phyloP scores from a whole-genome alignment of 2,113 vertebrate species.

The Variabilichromis moorii region DNA sequence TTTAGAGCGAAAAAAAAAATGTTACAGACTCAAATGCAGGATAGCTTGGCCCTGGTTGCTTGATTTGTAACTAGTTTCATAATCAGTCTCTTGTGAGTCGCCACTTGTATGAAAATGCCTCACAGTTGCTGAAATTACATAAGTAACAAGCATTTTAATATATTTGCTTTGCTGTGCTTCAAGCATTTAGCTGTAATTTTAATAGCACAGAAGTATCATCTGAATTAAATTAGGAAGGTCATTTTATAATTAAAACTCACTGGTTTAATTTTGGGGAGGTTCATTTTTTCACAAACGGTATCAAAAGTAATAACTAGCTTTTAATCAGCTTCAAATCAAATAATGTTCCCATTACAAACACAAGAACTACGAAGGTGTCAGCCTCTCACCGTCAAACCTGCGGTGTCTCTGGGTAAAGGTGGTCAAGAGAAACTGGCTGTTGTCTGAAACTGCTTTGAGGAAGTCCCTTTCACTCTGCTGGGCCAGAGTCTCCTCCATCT shows the following conservation, averaged over 20 bases:
- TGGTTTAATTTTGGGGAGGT: neutral
- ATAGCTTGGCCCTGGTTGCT: neutral
- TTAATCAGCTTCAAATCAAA: neutral
- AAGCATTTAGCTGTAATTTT: neutral
- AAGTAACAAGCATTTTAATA: neutral
- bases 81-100: neutral
- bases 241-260: neutral
- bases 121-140: neutral
- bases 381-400: conserved; percentile 79
- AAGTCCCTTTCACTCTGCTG: conserved; percentile 77
- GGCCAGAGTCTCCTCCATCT: conserved; percentile 80
- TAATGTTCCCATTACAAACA: neutral
- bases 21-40: neutral
- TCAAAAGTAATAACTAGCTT: neutral
- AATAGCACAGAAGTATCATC: neutral
- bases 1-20: neutral
- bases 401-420: conserved; percentile 78
- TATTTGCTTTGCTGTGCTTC: neutral
- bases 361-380: neutral
- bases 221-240: neutral
- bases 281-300: neutral
- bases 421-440: conserved; percentile 78
- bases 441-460: conserved; percentile 73
- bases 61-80: neutral
- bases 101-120: neutral